Base-by-base conservation (phyloP, 2,888 invertebrate species). In the Galerucella pusilla region DNA sequence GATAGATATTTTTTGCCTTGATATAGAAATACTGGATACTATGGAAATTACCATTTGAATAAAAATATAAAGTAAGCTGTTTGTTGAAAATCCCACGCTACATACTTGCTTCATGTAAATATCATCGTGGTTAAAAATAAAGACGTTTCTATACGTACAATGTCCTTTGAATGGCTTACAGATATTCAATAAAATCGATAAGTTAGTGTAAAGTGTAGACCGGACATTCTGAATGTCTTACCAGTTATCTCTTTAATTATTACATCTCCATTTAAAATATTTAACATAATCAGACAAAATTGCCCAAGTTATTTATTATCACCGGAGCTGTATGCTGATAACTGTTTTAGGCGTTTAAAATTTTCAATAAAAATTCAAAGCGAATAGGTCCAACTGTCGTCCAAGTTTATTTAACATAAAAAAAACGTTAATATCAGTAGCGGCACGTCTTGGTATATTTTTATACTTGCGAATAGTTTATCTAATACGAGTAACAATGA, bases 191-290 rank as follows among this genome's bases (percentile, higher is more conserved):
- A 74, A 75, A 76, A 59, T 74, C 77, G 76, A 78, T 75, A 73
- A 74, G 68, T 69, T 35, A 35, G 7, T 35, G 35, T 35, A 35
- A 70, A 66, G 69, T 70, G 57, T 35, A 46, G 46, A 35, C 66
- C 63, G 70, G 68, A 70, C 73, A 71, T 69, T 70, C 68, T 45
- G 42, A 75, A 70, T 63, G 59, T 20, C 65, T 52, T n/a, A 52
- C 73, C 6, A 73, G 28, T 65, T 63, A 66, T 71, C 25, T 60
- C 59, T 71, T 9, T 75, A 71, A 77, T 75, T 77, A 70, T 73
- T 73, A 77, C 71, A 65, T 77, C 77, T 77, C 73, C 72, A 77
- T 77, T 77, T 60, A 54, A 61, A n/a, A 28, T 52, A 25, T 46
- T 66, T 28, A 14, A 59, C 25, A 57, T 45, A 59, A 71, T 65